phyloP scores from a whole-genome alignment of 2,888 invertebrate genomes.

The Diarsia brunnea region DNA sequence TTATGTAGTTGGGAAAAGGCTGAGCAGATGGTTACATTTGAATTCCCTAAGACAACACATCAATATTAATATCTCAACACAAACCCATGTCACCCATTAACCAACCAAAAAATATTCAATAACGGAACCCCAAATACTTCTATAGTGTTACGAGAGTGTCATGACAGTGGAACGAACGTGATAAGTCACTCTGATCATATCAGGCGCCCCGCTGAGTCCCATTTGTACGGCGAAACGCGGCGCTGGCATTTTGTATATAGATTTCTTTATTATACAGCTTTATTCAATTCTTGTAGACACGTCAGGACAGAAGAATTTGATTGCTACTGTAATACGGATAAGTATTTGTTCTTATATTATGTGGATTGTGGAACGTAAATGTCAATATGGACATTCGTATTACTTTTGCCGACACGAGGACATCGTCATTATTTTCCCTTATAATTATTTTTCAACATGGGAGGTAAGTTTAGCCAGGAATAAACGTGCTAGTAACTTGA shows the following conservation, averaged over 20 bases:
- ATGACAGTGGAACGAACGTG: slow-evolving; percentile 37
- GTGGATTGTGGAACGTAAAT: slow-evolving; percentile 2
- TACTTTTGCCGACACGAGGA: background rate
- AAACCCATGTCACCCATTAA: background rate
- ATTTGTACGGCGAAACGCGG: slow-evolving; percentile 44
- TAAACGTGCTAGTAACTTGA: background rate
- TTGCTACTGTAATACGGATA: background rate
- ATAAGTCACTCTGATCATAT: slow-evolving; percentile 63
- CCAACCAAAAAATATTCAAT: slow-evolving; percentile 22
- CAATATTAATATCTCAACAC: background rate
- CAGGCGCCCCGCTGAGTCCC: slow-evolving; percentile 48
- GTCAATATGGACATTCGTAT: background rate
- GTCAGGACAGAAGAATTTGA: slow-evolving; percentile 25
- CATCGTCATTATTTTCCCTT: background rate
- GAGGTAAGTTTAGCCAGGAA: background rate
- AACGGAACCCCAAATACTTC: slow-evolving; percentile 23
- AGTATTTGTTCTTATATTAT: background rate
- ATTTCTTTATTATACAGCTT: slow-evolving; percentile 54
- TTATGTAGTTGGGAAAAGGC: background rate
- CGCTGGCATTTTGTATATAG: slow-evolving; percentile 49
- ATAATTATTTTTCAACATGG: background rate
- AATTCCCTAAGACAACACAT: background rate
- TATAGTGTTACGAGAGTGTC: background rate
- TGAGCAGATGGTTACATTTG: background rate
- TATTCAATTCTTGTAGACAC: slow-evolving; percentile 52